These are phyloP conservation scores for Bettongia penicillata DNA, from an alignment of 2,113 vertebrate genomes.

Conservation along the genomic window DNA sequence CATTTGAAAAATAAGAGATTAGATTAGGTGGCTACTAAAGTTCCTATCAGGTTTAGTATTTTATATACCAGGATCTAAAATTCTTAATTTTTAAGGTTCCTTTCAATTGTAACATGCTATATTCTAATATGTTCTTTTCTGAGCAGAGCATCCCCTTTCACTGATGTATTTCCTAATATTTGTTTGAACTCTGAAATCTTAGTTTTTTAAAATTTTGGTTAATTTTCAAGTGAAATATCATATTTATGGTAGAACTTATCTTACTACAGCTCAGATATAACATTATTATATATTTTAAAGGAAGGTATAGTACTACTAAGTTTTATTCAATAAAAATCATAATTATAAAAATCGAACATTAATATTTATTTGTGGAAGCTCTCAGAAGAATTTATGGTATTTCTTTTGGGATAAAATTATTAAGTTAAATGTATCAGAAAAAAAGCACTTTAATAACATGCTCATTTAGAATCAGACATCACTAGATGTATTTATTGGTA, in stretches of 20 bases:
- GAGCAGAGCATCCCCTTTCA: no score
- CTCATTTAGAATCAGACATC: not conserved
- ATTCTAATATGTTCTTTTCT: no score
- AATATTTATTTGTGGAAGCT: not conserved
- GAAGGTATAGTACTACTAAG: conserved; percentile 59
- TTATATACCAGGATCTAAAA: no score
- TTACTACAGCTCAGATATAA: conserved; percentile 66
- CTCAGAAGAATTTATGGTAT: not conserved
- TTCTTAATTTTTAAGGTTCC: no score
- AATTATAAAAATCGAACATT: conserved; percentile 60
- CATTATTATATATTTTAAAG: conserved; percentile 68
- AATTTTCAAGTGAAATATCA: conserved; percentile 60
- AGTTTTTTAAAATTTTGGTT: conserved; percentile 59
- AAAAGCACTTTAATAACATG: not conserved
- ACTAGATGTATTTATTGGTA: no score
- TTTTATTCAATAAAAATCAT: conserved; percentile 69
- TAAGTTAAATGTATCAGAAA: conserved; percentile 21
- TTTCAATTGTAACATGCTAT: no score
- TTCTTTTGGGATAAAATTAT: not conserved
- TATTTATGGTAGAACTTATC: conserved; percentile 50
- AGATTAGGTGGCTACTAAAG: no score
- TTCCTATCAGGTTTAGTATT: no score
- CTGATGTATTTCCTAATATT: no score
- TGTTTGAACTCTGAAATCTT: no score
- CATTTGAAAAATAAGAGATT: no score